Conservation (phyloP, 2,113 vertebrate genomes). For the Rousettus leschenaultii region DNA sequence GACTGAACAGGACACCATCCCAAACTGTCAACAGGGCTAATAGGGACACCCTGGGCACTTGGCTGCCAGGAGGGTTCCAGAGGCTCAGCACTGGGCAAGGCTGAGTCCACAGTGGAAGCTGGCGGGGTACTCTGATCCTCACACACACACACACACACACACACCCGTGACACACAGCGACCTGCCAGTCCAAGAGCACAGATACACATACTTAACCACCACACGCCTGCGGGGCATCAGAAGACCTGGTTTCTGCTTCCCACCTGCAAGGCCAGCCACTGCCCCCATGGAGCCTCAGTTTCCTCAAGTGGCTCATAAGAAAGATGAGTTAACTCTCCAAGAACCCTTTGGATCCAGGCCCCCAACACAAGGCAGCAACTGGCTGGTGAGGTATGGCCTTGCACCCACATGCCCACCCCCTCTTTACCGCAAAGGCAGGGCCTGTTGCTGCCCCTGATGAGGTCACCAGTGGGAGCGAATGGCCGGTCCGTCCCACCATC, state of each 20-base stretch:
- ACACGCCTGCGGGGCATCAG: fast-evolving
- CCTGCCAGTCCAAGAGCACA: not conserved
- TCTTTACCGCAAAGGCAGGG: not conserved
- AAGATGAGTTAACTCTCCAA: not conserved
- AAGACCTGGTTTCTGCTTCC: not conserved
- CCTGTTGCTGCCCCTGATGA: not conserved
- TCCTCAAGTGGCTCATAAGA: not conserved
- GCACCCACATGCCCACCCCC: not conserved
- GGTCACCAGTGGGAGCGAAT: not conserved
- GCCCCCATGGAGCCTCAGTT: not conserved
- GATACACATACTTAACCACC: not conserved
- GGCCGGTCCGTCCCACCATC: not conserved
- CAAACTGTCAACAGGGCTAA: not conserved
- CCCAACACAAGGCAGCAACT: not conserved
- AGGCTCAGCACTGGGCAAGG: not conserved
- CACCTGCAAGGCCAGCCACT: not conserved
- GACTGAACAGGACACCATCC: not conserved
- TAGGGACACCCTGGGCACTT: not conserved
- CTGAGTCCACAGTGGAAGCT: not conserved
- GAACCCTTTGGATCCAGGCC: not conserved
- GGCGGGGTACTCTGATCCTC: not conserved
- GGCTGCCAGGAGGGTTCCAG: not conserved
- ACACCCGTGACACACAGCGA: not conserved
- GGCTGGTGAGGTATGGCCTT: not conserved
- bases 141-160: too few species aligned